Evolutionary conservation across 2,888 invertebrate species (phyloP), one percentile per base, ranked within the genome.

Genomic region (Ditula angustiorana): DNA sequence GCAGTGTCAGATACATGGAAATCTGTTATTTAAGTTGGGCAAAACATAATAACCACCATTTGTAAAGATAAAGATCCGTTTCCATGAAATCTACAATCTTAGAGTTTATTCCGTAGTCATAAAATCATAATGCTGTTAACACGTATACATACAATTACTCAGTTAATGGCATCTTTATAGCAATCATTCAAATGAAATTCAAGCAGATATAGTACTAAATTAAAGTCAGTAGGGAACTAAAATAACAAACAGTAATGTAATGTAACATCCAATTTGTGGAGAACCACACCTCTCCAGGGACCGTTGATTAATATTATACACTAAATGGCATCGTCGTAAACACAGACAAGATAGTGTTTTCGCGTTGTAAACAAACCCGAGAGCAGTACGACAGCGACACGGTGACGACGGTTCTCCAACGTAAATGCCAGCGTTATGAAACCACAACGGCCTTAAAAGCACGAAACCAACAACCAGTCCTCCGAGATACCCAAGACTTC

Each of bases 361-460:
- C 30, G 19, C 28, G 50, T 19, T 33, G 74, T 74, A 72, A 71
- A 74, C 72, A 76, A 75, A 79, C 76, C 81, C 74, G 67, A 71
- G 71, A 79, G 82, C 79, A 68, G 73, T 75, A 78, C 74, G 77
- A 79, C 81, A 82, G 76, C 76, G 77, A 57, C 56, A 49, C 74
- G 74, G 74, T 77, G 75, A 79, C 75, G 75, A 71, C 76, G 73
- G 71, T 75, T 77, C 80, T 81, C 80, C 82, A 83, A 82, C 82
- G 82, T 83, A 84, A 87, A 87, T 85, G 81, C 77, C 82, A 83
- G 69, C 75, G 75, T 88, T 86, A 84, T 81, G 83, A 84, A 86
- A 87, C 80, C 69, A 75, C 77, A 79, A 77, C 73, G 69, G 80
- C 78, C 78, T 73, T 74, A 70, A 33, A 67, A 77, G 72, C 74